Conservation (phyloP, 2,113 vertebrate genomes). For the Heterochromis multidens region DNA sequence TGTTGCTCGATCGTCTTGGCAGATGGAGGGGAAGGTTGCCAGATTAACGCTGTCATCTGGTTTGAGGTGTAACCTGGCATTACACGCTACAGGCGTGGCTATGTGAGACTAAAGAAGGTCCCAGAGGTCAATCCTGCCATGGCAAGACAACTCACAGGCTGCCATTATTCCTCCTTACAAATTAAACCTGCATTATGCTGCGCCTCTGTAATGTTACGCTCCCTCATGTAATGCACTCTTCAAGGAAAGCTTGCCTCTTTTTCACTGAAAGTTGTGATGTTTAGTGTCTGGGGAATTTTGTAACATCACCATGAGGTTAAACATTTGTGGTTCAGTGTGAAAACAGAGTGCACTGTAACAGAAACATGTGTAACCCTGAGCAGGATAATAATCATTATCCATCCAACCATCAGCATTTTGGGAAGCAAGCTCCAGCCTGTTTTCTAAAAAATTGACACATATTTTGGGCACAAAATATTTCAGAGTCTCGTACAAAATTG, state of each 20-base stretch:
- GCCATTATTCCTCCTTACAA: constrained; percentile 5
- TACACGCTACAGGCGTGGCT: constrained; percentile 19
- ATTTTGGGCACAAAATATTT: no score
- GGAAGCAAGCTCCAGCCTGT: neutral
- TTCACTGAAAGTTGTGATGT: neutral
- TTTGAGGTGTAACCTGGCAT: constrained; percentile 53
- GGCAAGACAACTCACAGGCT: neutral
- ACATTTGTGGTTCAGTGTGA: neutral
- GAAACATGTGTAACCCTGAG: neutral
- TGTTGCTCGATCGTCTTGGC: constrained; percentile 44
- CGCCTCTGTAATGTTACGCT: neutral
- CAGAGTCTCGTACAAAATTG: no score
- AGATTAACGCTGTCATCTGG: constrained; percentile 65
- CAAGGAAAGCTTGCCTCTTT: neutral
- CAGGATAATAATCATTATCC: no score
- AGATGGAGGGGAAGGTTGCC: constrained; percentile 61
- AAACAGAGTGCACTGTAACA: neutral
- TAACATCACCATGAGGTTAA: neutral
- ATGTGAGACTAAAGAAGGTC: constrained; percentile 52
- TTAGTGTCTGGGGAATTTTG: neutral
- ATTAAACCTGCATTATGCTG: constrained; percentile 29
- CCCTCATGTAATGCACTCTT: neutral
- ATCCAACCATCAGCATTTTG: no score
- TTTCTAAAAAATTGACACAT: neutral
- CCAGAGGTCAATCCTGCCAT: constrained; percentile 44